Evolutionary conservation across 2,797 vertebrate species (phyloP), one percentile per base, ranked within the genome.

Genomic region (Cyclopterus lumpus): DNA sequence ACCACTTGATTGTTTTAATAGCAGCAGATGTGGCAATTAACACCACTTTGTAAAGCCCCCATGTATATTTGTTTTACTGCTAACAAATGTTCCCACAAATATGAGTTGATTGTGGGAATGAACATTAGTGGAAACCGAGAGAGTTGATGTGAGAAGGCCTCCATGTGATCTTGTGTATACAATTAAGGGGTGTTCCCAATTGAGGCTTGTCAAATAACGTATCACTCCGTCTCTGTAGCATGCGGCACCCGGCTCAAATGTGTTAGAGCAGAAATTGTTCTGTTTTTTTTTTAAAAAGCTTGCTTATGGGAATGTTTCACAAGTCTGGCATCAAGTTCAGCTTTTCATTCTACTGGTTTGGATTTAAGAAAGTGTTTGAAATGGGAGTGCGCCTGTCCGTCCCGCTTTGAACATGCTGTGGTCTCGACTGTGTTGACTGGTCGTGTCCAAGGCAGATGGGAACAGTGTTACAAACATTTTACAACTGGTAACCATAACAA

Each of bases 81-180:
- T 93, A 93, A 94, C 95, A 95, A 94, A 95, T 94, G 94, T 95
- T 95, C 93, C 93, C 94, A 93, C 93, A 95, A 95, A 95, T 95
- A 93, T 92, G 87, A 91, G 86, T 87, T 94, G 93, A 94, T 94
- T 93, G 92, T 93, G 91, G 91, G 90, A 93, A 93, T 93, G 92
- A 91, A 86, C 91, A 92, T 94, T 93, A 93, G 89, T 81, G 88
- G 51, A 88, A 91, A 92, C 73, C 68, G 83, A 87, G 87, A 91
- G 84, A 90, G 89, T 85, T 92, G 93, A 93, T 89, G 91, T 81
- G 92, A 89, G 89, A 88, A 80, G 79, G 84, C 88, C 87, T 89
- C 82, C 74, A 88, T 89, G 90, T 89, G 83, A 89, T 86, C 85
- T 90, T 91, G 77, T 94, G 91, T 94, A 91, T 92, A 93, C 93